Conservation (phyloP, 2,113 vertebrate genomes). For the Sander lucioperca region DNA sequence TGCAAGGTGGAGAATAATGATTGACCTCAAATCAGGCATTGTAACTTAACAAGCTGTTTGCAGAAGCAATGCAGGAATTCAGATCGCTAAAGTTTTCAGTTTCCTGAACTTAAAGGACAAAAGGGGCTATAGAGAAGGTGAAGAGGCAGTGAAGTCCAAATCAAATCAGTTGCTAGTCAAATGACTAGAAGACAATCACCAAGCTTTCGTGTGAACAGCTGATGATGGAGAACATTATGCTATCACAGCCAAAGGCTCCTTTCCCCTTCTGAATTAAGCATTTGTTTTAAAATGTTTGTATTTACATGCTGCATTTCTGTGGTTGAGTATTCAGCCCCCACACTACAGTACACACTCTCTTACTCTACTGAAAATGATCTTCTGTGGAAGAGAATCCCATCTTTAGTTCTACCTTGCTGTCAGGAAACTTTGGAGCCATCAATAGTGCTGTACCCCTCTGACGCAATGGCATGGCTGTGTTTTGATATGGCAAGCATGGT, state of each 20-base stretch:
- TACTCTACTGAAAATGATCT: background rate
- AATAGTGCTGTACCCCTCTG: slow-evolving; percentile 56
- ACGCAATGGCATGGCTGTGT: slow-evolving; percentile 69
- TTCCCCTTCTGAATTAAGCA: background rate
- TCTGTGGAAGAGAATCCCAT: slow-evolving; percentile 7
- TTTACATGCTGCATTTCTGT: slow-evolving; percentile 22
- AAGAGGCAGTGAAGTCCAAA: slow-evolving; percentile 12
- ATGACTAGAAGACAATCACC: slow-evolving; percentile 16
- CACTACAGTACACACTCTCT: no score
- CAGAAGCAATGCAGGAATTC: slow-evolving; percentile 25
- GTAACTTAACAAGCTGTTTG: slow-evolving; percentile 47
- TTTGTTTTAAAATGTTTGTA: slow-evolving; percentile 6
- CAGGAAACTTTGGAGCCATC: slow-evolving; percentile 42
- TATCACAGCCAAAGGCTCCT: background rate
- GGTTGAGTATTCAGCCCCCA: background rate
- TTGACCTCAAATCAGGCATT: slow-evolving; percentile 61
- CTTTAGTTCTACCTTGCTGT: slow-evolving; percentile 2
- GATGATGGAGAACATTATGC: slow-evolving; percentile 1
- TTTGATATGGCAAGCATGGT: slow-evolving; percentile 75
- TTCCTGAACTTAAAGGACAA: slow-evolving; percentile 4
- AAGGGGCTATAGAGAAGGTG: background rate
- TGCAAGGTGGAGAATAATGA: slow-evolving; percentile 60
- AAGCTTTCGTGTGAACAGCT: slow-evolving; percentile 14
- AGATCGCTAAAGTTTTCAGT: background rate
- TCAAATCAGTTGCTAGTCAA: slow-evolving; percentile 40